Conservation (phyloP, 2,888 invertebrate genomes). For the Hemistola chrysoprasaria region DNA sequence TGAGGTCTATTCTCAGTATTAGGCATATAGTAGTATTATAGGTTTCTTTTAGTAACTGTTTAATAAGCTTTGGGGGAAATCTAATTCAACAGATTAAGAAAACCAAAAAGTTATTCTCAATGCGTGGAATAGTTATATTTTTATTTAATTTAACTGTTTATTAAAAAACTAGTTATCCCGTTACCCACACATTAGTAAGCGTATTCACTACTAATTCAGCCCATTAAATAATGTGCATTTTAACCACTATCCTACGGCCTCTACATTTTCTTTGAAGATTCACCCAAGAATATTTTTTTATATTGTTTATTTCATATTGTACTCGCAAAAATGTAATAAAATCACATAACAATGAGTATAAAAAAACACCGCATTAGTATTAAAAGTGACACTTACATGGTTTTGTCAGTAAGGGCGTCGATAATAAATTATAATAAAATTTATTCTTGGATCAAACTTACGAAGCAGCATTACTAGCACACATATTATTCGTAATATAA, state of each 20-base stretch:
- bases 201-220: slow-evolving; percentile 14
- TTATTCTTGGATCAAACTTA: slow-evolving; percentile 28
- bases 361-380: too few relatives aligned
- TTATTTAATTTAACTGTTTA: slow-evolving; percentile 17
- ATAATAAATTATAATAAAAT: slow-evolving; percentile 5
- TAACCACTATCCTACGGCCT: slow-evolving; percentile 11
- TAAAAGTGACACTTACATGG: too few relatives aligned
- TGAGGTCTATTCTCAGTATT: too few relatives aligned
- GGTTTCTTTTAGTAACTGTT: slow-evolving; percentile 17
- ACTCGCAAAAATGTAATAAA: too few relatives aligned
- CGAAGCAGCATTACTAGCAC: slow-evolving; percentile 24
- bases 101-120: slow-evolving; percentile 7
- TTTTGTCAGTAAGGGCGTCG: too few relatives aligned
- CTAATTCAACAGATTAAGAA: slow-evolving; percentile 21
- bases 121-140: slow-evolving; percentile 12
- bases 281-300: too few relatives aligned
- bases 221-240: too few relatives aligned
- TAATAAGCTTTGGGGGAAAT: slow-evolving; percentile 15
- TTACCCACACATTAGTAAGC: slow-evolving; percentile 26
- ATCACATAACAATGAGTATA: too few relatives aligned
- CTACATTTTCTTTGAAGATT: background rate
- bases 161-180: slow-evolving; percentile 19
- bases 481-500: slow-evolving; percentile 19
- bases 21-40: slow-evolving; percentile 3
- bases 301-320: too few relatives aligned